A percentile compares a stretch with the other conserved stretches of the same genome.
Conservation (phyloP, 2,113 vertebrate genomes). For the Nesoenas mayeri region DNA sequence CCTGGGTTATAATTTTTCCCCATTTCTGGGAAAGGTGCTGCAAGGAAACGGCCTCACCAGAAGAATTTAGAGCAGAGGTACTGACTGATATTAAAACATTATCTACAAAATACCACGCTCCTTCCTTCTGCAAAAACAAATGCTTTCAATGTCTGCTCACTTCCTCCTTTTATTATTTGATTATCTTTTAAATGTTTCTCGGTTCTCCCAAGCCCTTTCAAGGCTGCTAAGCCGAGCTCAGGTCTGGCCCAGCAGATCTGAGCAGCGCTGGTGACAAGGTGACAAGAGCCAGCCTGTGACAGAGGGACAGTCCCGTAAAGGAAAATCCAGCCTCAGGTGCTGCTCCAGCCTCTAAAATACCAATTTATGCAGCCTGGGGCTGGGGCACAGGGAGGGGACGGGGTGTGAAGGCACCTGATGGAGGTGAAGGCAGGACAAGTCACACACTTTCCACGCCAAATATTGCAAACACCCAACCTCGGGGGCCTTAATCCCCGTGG, state of each 20-base stretch:
- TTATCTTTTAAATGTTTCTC: background rate
- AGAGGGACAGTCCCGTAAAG: background rate
- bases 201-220: background rate
- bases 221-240: background rate
- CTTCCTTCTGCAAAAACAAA: background rate
- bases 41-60: background rate
- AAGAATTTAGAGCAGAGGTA: background rate
- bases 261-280: background rate
- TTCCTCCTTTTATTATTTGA: background rate
- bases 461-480: background rate
- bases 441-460: background rate
- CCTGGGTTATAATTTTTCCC: background rate
- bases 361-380: background rate
- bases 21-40: background rate
- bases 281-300: fast-evolving
- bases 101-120: background rate
- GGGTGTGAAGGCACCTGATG: background rate
- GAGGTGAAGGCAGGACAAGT: background rate
- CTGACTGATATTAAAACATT: background rate
- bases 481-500: background rate
- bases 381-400: background rate
- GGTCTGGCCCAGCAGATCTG: background rate
- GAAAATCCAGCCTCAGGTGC: background rate
- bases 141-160: background rate
- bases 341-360: background rate